These are phyloP conservation scores for Catharus bicknelli DNA, from an alignment of 2,113 vertebrate species.

Conservation along the genomic window DNA sequence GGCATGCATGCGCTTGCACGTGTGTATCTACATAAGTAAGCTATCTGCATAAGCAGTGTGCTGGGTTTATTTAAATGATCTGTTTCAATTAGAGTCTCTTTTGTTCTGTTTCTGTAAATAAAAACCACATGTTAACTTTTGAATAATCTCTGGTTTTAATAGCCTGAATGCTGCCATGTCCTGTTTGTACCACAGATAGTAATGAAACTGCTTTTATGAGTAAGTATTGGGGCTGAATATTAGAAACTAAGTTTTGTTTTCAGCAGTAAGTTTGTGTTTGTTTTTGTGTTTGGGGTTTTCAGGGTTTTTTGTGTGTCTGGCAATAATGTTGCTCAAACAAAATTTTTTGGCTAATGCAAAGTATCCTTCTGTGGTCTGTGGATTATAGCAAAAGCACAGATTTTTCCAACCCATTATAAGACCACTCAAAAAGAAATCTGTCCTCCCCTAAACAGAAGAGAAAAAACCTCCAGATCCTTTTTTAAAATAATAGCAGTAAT, in stretches of 20 bases:
- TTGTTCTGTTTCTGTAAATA: conserved; percentile 46
- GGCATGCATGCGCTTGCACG: neutral
- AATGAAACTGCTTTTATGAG: neutral
- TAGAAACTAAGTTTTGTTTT: neutral
- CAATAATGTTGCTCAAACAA: neutral
- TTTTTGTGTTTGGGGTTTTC: neutral
- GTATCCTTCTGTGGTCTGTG: neutral
- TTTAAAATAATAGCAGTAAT: neutral
- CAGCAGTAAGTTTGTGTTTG: neutral
- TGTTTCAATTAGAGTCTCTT: neutral
- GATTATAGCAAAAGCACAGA: neutral
- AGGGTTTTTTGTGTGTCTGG: neutral
- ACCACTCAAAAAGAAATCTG: neutral
- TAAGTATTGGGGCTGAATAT: neutral
- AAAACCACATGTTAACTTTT: conserved; percentile 10
- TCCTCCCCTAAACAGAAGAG: neutral
- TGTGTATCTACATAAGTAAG: neutral
- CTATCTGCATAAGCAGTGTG: neutral
- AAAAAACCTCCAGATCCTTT: neutral
- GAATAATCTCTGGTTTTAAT: conserved; percentile 35
- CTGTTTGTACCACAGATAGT: neutral
- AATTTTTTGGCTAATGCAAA: neutral
- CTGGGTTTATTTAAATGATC: conserved; percentile 20
- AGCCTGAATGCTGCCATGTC: neutral
- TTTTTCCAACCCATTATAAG: neutral